A percentile compares a stretch with the other conserved stretches of the same genome.
phyloP scores from a whole-genome alignment of 2,797 vertebrate species.

The Protosalanx chinensis region DNA sequence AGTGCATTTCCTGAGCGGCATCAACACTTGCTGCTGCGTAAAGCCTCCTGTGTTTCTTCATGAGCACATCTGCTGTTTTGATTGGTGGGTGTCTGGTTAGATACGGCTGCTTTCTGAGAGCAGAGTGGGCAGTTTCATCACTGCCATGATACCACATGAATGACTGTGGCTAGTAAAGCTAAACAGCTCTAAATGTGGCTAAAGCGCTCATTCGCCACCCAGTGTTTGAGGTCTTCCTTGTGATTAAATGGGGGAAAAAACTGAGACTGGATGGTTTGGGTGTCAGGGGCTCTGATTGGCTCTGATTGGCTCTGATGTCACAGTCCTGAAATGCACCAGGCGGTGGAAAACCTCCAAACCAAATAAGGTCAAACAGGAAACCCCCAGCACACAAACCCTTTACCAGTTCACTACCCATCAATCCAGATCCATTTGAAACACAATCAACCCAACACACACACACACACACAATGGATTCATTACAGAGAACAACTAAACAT shows the following conservation, averaged over 20 bases:
- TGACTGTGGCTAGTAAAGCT: constrained; percentile 33
- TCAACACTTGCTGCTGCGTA: constrained; percentile 22
- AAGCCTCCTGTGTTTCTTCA: constrained; percentile 16
- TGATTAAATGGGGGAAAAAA: neutral
- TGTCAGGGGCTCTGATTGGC: neutral
- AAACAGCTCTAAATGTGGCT: constrained; percentile 45
- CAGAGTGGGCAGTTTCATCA: constrained; percentile 35
- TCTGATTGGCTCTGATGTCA: neutral
- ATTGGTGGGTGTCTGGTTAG: constrained; percentile 47
- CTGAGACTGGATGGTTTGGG: neutral
- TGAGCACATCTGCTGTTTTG: constrained; percentile 50
- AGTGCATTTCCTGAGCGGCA: too few species aligned
- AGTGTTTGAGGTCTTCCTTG: constrained; percentile 16
- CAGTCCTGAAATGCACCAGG: neutral
- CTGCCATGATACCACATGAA: constrained; percentile 44
- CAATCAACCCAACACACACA: neutral
- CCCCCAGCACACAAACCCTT: neutral
- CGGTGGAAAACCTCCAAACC: constrained; percentile 10
- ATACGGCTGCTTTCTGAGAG: constrained; percentile 28
- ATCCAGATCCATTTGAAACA: constrained; percentile 14
- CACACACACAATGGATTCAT: neutral
- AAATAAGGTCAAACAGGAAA: constrained; percentile 24
- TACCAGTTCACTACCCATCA: constrained; percentile 5
- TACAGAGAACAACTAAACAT: neutral
- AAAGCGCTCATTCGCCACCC: constrained; percentile 38